These are phyloP conservation scores for Menidia beryllina DNA, from an alignment of 2,113 vertebrate species.

Conservation along the genomic window DNA sequence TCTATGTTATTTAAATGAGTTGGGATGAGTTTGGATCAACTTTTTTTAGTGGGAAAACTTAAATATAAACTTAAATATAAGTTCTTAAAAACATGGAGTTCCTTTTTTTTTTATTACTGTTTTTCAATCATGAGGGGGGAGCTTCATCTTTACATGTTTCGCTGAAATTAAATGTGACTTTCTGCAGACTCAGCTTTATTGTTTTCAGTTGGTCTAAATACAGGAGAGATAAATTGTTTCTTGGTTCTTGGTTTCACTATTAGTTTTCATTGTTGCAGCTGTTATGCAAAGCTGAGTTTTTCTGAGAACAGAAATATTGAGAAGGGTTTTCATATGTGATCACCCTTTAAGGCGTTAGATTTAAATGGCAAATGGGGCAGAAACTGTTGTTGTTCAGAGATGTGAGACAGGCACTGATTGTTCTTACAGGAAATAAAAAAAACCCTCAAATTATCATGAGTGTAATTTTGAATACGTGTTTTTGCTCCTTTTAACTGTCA, in stretches of 20 bases:
- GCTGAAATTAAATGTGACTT: constrained; percentile 5
- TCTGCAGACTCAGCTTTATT: constrained; percentile 44
- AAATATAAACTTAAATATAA: too few relatives aligned
- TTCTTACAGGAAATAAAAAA: constrained; percentile 12
- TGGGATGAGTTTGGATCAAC: neutral
- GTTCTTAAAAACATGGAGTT: too few relatives aligned
- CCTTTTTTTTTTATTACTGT: neutral
- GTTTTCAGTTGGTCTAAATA: constrained; percentile 48
- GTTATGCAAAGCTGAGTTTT: constrained; percentile 69
- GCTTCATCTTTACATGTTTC: constrained; percentile 4
- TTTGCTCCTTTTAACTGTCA: neutral
- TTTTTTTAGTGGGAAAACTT: neutral
- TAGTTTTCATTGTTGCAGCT: constrained; percentile 79
- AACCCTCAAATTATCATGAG: too few relatives aligned
- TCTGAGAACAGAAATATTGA: constrained; percentile 44
- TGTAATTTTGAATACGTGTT: neutral
- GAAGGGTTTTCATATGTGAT: constrained; percentile 21
- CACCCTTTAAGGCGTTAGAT: constrained; percentile 19
- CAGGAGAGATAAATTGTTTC: constrained; percentile 47
- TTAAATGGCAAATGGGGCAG: constrained; percentile 28
- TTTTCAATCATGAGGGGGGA: neutral
- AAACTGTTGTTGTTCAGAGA: constrained; percentile 1
- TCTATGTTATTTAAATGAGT: neutral
- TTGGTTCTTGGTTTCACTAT: constrained; percentile 81
- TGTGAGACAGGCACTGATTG: too few relatives aligned